Conservation (phyloP, 1,140 invertebrate genomes). For the Lineus longissimus region DNA sequence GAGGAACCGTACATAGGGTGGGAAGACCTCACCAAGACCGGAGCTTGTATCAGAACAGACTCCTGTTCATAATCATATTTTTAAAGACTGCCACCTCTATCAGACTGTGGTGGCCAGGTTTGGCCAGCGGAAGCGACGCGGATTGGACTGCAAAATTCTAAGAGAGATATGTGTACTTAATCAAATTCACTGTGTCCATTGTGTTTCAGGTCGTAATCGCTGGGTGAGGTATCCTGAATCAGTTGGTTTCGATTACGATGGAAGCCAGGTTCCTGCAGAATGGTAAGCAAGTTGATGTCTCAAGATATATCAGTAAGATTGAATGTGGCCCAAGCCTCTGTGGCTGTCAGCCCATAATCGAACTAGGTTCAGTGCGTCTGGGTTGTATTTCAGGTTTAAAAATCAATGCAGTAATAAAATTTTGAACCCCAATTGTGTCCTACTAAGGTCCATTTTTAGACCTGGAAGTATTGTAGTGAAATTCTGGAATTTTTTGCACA, state of each 20-base stretch:
- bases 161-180: background rate
- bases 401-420: no score
- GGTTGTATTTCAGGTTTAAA: no score
- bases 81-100: no score
- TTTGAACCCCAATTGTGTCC: no score
- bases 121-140: no score
- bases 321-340: background rate
- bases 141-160: background rate
- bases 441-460: no score
- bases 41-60: background rate
- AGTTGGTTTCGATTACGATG: conserved; percentile 84
- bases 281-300: conserved; percentile 64
- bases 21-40: background rate
- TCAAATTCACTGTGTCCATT: background rate
- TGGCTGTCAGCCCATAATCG: background rate
- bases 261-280: conserved; percentile 84
- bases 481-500: background rate
- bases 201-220: conserved; percentile 70
- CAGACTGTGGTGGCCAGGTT: no score
- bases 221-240: conserved; percentile 87
- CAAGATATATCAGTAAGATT: background rate
- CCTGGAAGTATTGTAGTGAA: no score
- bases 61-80: no score
- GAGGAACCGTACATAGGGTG: background rate
- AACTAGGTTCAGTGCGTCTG: background rate